Base-by-base conservation (phyloP, 2,113 vertebrate genomes). In the Hydrolagus affinis region DNA sequence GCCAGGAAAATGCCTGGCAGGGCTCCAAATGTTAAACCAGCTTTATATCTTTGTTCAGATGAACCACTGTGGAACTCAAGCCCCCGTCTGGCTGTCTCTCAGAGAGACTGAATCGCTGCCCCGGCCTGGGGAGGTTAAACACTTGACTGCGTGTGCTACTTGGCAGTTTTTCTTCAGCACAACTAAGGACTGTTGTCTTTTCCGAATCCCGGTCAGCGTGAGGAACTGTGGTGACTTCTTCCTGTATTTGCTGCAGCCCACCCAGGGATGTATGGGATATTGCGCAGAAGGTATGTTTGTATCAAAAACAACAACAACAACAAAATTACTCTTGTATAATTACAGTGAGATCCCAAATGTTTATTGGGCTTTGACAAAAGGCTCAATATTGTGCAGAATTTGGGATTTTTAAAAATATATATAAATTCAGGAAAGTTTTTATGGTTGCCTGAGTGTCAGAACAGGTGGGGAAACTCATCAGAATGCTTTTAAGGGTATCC, bases 251-350 rank as follows among this genome's bases (percentile, higher is more conserved):
- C 94, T 98, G 4, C 96, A 96, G 86, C 95, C 96, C 23, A 97
- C 95, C 0, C 96, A 95, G 88, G 95, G 95, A 59, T 98, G 95
- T 87, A 98, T 97, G 96, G 96, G 94, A 0, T 98, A 97, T 88
- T 98, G 96, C 85, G 94, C 96, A 86, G 90, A 97, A 91, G 96
- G 96, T 96, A 89, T 89, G 92, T 19, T 66, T 83, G n/a, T 60
- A 28, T 10, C 25, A 66, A 8, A 17, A 17, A 62, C 44, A 44
- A 6, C 44, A n/a, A n/a, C n/a, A n/a, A n/a, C n/a, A n/a, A n/a
- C n/a, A n/a, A n/a, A n/a, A n/a, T n/a, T n/a, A n/a, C n/a, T n/a
- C n/a, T n/a, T n/a, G n/a, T n/a, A n/a, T n/a, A n/a, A n/a, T n/a
- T n/a, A n/a, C n/a, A 44, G 44, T 44, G 44, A 44, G 1, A 3